Conservation (phyloP, 1,140 invertebrate species). For the Drosophila carrolli region DNA sequence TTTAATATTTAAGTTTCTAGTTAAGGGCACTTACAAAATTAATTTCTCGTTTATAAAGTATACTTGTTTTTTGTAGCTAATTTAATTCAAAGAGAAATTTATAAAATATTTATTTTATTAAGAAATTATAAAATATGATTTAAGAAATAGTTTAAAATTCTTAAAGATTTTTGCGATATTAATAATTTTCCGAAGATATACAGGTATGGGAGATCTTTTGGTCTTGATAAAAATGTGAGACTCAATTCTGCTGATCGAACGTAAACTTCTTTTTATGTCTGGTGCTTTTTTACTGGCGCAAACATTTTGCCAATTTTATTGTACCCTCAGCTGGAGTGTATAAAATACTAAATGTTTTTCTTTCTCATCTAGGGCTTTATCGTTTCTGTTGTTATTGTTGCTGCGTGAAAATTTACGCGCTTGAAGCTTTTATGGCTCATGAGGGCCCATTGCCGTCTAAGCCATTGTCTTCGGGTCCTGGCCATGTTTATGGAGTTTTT, state of each 20-base stretch:
- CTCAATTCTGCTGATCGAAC: not conserved
- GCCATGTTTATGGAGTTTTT: slow-evolving; percentile 48
- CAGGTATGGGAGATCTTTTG: too few species aligned
- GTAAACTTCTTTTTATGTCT: not conserved
- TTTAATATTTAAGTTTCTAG: too few species aligned
- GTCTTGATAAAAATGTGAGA: too few species aligned
- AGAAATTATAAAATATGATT: too few species aligned
- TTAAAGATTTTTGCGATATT: too few species aligned
- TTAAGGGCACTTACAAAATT: too few species aligned
- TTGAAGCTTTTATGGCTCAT: slow-evolving; percentile 52
- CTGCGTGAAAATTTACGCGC: slow-evolving; percentile 48
- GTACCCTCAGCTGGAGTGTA: not conserved
- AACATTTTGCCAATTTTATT: not conserved
- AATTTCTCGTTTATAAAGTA: too few species aligned
- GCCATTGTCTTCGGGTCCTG: slow-evolving; percentile 33
- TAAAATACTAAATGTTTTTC: slow-evolving; percentile 30
- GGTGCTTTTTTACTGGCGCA: not conserved
- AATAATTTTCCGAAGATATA: too few species aligned
- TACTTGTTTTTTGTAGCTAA: too few species aligned
- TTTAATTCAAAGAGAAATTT: too few species aligned
- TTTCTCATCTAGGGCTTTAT: slow-evolving; percentile 32
- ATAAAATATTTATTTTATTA: too few species aligned
- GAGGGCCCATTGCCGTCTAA: slow-evolving; percentile 46
- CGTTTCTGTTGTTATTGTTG: slow-evolving; percentile 29
- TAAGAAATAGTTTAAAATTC: too few species aligned